Conservation (phyloP, 1,140 invertebrate species). For the Drusus annulatus region DNA sequence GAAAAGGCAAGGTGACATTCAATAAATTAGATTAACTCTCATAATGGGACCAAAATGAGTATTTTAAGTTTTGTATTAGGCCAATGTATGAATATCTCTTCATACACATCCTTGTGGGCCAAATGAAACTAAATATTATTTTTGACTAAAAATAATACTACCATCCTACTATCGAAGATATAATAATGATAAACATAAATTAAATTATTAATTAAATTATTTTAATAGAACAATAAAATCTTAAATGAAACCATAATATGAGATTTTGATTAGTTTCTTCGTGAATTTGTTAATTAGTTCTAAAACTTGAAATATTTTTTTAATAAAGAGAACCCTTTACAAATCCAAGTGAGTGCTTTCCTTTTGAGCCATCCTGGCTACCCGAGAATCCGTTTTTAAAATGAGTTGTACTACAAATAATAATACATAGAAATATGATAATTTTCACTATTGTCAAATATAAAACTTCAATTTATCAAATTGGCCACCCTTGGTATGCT, state of each 20-base stretch:
- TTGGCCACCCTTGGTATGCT: too few species aligned
- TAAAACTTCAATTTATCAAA: too few species aligned
- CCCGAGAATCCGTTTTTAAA: background rate
- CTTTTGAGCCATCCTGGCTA: background rate
- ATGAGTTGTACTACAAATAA: background rate
- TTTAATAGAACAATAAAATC: background rate
- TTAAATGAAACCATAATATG: too few species aligned
- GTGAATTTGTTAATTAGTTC: too few species aligned
- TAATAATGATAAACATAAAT: slow-evolving; percentile 5
- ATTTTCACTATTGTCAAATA: too few species aligned
- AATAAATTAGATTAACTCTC: background rate
- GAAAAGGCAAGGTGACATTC: background rate
- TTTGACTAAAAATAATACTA: slow-evolving; percentile 1
- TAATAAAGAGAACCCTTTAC: background rate
- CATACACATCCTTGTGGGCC: background rate
- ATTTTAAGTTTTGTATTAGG: slow-evolving; percentile 22
- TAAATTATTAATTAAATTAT: slow-evolving; percentile 21
- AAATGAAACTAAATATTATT: background rate
- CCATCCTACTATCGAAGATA: background rate
- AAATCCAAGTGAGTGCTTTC: background rate
- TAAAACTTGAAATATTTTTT: background rate
- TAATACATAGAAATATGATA: background rate
- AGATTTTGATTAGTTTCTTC: too few species aligned
- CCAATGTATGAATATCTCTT: background rate
- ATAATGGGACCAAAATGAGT: slow-evolving; percentile 41